These are phyloP conservation scores for Orbicella faveolata DNA, from an alignment of 64 coral and sea anemone genomes.

Conservation along the genomic window DNA sequence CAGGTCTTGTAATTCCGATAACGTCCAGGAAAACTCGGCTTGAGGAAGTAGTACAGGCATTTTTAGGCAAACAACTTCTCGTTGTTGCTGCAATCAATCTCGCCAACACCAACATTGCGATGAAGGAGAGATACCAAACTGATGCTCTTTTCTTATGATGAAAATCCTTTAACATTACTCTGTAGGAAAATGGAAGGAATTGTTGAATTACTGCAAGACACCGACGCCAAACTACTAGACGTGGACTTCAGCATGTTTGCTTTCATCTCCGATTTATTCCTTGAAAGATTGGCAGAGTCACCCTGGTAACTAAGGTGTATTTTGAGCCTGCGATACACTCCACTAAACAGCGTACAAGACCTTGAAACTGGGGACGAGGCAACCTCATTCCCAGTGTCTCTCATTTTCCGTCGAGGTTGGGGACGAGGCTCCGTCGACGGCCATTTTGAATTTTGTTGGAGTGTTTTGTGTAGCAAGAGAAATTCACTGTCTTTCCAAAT, in stretches of 20 bases:
- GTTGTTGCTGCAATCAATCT: not conserved
- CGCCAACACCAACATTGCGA: slow-evolving; percentile 23
- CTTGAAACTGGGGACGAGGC: too few species aligned
- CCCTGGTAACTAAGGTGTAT: not conserved
- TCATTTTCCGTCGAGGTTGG: too few species aligned
- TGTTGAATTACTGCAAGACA: not conserved
- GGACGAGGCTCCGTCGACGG: not conserved
- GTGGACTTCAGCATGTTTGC: slow-evolving; percentile 10
- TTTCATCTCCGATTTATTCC: not conserved
- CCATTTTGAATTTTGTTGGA: slow-evolving; percentile 29
- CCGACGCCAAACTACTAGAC: not conserved
- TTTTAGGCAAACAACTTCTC: slow-evolving; percentile 16
- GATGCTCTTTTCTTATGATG: not conserved
- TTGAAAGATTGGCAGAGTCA: not conserved
- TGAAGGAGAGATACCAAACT: not conserved
- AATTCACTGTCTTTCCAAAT: slow-evolving; percentile 9
- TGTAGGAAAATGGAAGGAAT: not conserved
- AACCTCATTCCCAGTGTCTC: too few species aligned
- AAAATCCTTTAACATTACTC: not conserved
- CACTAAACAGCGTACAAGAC: not conserved
- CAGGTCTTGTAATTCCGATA: not conserved
- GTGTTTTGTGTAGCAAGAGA: not conserved
- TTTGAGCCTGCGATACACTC: not conserved
- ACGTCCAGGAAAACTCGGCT: not conserved
- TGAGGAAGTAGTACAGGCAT: not conserved